Conservation (phyloP, 2,113 vertebrate genomes). For the Addax nasomaculatus region DNA sequence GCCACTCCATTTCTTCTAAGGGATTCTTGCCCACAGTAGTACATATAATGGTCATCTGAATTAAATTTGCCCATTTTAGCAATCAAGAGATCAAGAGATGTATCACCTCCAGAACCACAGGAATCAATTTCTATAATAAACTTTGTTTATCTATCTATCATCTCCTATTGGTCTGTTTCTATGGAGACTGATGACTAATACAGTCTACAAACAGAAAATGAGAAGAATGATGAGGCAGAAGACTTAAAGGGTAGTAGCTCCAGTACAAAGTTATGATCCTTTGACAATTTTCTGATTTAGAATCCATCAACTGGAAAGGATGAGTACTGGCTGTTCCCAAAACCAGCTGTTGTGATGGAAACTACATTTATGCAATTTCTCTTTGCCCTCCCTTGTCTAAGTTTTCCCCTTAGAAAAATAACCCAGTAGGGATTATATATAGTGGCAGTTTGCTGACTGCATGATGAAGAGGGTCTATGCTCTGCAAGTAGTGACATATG, state of each 20-base stretch:
- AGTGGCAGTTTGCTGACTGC: background rate
- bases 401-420: background rate
- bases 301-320: background rate
- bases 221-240: background rate
- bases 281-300: background rate
- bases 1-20: background rate
- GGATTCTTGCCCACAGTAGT: background rate
- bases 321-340: background rate
- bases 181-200: background rate
- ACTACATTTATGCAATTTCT: background rate
- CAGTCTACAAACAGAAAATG: background rate
- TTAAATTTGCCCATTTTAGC: background rate
- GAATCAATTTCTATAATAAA: background rate
- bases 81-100: background rate
- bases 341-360: background rate
- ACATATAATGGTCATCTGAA: background rate
- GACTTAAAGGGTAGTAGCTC: rapidly evolving
- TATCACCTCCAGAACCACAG: background rate
- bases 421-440: background rate
- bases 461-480: background rate
- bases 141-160: background rate
- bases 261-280: background rate
- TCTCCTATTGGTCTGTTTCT: background rate
- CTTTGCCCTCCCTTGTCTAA: background rate
- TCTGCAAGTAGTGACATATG: background rate